Evolutionary conservation across 2,797 vertebrate genomes (phyloP).

Genomic region (Microctenopoma stevenorrisi): DNA sequence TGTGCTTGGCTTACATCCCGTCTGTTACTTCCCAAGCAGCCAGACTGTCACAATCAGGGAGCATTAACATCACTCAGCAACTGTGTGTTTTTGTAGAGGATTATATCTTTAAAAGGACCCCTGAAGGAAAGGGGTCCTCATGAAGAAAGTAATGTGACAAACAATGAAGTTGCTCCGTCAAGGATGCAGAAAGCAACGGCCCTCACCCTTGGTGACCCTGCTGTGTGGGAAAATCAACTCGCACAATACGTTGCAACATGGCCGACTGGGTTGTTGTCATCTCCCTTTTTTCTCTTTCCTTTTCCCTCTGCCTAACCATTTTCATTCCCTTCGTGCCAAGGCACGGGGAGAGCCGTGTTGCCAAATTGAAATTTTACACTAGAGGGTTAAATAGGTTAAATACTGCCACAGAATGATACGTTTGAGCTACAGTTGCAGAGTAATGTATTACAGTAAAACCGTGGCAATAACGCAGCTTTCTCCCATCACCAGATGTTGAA

Average conservation of each 20-base stretch:
- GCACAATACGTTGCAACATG: constrained; percentile 63
- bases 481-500: constrained; percentile 35
- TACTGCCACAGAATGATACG: constrained; percentile 61
- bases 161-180: constrained; percentile 78
- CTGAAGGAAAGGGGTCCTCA: not conserved
- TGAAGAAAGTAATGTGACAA: constrained; percentile 66
- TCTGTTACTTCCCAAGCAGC: constrained; percentile 54
- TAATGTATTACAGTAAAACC: constrained; percentile 19
- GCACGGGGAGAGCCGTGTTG: constrained; percentile 27
- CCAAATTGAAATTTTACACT: constrained; percentile 64
- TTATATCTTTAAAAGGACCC: constrained; percentile 75
- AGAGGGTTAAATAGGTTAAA: constrained; percentile 60
- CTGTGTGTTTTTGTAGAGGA: constrained; percentile 78
- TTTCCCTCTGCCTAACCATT: constrained; percentile 40
- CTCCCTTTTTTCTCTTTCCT: constrained; percentile 18
- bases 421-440: constrained; percentile 48
- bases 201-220: constrained; percentile 71
- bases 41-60: constrained; percentile 70
- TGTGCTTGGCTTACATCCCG: constrained; percentile 45
- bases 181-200: constrained; percentile 75
- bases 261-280: constrained; percentile 61
- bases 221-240: constrained; percentile 77
- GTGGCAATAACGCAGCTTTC: constrained; percentile 31
- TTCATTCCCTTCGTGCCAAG: constrained; percentile 57
- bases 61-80: constrained; percentile 79